phyloP scores from a whole-genome alignment of 2,797 vertebrate genomes.

The Scarus forsteni region DNA sequence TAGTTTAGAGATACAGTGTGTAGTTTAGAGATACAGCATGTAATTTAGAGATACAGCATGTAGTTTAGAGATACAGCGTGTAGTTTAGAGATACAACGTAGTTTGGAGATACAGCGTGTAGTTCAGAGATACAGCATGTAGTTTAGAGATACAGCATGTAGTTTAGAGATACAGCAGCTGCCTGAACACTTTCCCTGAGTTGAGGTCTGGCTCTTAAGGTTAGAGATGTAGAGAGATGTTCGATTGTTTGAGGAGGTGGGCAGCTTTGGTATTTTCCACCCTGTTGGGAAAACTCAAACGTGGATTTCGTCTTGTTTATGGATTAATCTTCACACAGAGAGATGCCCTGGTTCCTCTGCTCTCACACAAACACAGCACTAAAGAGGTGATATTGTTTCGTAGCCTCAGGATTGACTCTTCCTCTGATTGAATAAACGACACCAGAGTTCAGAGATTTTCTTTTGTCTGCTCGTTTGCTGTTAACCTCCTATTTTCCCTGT shows the following conservation, averaged over 20 bases:
- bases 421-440: constrained; percentile 31
- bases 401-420: constrained; percentile 47
- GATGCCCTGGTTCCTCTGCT: constrained; percentile 25
- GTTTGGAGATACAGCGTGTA: too few relatives aligned
- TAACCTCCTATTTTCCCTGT: constrained; percentile 30
- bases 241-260: constrained; percentile 30
- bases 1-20: too few relatives aligned
- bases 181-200: constrained; percentile 22
- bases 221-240: constrained; percentile 47
- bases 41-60: too few relatives aligned
- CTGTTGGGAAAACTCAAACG: background rate
- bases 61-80: too few relatives aligned
- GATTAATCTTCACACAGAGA: constrained; percentile 3
- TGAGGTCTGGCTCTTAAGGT: constrained; percentile 27
- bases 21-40: too few relatives aligned
- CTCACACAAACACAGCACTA: constrained; percentile 17
- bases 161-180: constrained; percentile 44
- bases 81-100: too few relatives aligned
- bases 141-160: constrained; percentile 36
- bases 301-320: constrained; percentile 9
- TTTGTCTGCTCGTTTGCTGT: constrained; percentile 41
- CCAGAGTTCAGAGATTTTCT: constrained; percentile 44
- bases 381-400: constrained; percentile 47
- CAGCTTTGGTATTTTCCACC: constrained; percentile 20
- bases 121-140: constrained; percentile 5